Evolutionary conservation across 1,140 invertebrate genomes (phyloP).

Genomic region (Meteorus sp.): DNA sequence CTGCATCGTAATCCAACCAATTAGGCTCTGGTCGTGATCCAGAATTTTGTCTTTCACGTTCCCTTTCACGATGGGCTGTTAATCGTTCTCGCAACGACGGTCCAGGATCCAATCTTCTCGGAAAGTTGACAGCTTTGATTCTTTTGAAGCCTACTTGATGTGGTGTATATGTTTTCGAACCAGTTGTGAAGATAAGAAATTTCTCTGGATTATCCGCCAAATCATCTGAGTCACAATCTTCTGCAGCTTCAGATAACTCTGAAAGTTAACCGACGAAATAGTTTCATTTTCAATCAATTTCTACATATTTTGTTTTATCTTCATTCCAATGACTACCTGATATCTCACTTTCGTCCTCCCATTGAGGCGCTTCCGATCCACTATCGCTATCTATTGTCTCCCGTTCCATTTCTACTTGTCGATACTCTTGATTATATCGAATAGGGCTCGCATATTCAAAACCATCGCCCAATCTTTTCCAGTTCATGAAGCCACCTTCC

Average conservation of each 20-base stretch:
- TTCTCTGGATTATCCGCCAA: constrained; percentile 67
- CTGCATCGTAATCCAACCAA: constrained; percentile 71
- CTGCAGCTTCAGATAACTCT: constrained; percentile 45
- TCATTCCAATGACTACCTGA: constrained; percentile 27
- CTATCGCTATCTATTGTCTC: constrained; percentile 44
- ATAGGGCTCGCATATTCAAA: constrained; percentile 62
- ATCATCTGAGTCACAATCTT: constrained; percentile 60
- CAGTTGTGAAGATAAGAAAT: constrained; percentile 84
- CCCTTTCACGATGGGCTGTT: constrained; percentile 62
- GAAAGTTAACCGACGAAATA: constrained; percentile 8
- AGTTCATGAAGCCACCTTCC: constrained; percentile 59
- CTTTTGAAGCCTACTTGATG: constrained; percentile 87
- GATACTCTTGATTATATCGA: constrained; percentile 63
- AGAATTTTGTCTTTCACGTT: constrained; percentile 56
- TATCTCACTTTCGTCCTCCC: constrained; percentile 41
- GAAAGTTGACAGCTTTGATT: constrained; percentile 74
- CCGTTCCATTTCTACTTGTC: constrained; percentile 59
- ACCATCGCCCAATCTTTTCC: constrained; percentile 57
- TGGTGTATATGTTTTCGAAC: constrained; percentile 82
- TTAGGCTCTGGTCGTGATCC: constrained; percentile 62
- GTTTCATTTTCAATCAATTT: constrained; percentile 4
- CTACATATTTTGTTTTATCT: constrained; percentile 20
- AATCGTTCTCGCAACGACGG: constrained; percentile 70
- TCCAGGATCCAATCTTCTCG: constrained; percentile 69
- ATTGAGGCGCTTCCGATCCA: constrained; percentile 41